Percentiles rank a stretch among this genome's conserved stretches.
These are phyloP conservation scores for Sminthurides aquaticus DNA, from an alignment of 2,888 invertebrate genomes.

Conservation along the genomic window DNA sequence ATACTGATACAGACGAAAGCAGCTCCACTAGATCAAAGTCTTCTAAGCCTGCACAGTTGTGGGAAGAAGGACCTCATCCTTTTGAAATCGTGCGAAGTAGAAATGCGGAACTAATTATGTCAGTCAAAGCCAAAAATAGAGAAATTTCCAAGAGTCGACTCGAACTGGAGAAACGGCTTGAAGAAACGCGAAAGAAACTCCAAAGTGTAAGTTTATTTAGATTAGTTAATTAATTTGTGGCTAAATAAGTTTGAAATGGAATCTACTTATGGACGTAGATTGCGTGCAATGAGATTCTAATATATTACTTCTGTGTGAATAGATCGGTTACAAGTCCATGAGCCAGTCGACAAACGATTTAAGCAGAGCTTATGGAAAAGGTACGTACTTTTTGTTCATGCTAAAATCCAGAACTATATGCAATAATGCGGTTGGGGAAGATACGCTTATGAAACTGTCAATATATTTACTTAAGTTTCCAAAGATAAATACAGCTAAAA, in stretches of 20 bases:
- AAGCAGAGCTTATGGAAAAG: conserved; percentile 42
- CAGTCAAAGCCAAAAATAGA: conserved; percentile 52
- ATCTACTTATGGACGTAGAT: background rate
- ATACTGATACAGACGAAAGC: conserved; percentile 38
- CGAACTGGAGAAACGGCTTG: conserved; percentile 71
- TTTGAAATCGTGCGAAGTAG: conserved; percentile 40
- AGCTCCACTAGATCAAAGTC: conserved; percentile 32
- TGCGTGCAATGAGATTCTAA: background rate
- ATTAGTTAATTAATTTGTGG: conserved; percentile 54
- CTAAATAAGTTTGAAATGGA: conserved; percentile 68
- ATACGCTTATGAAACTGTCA: no score
- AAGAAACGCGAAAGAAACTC: conserved; percentile 75
- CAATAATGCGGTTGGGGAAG: no score
- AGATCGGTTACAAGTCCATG: conserved; percentile 71
- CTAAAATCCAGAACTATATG: no score
- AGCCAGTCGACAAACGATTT: conserved; percentile 42
- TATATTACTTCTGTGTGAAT: no score
- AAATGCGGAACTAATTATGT: conserved; percentile 43
- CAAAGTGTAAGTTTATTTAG: conserved; percentile 71
- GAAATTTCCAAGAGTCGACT: conserved; percentile 62
- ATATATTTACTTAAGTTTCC: no score
- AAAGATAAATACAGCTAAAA: no score
- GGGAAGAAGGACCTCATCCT: conserved; percentile 31
- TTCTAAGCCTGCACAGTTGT: conserved; percentile 35
- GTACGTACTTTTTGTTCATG: conserved; percentile 24